A percentile compares a stretch with the other conserved stretches of the same genome.
Conservation (phyloP, 37 sponge, comb jelly and placozoan genomes). For the Chondrosia reniformis region DNA sequence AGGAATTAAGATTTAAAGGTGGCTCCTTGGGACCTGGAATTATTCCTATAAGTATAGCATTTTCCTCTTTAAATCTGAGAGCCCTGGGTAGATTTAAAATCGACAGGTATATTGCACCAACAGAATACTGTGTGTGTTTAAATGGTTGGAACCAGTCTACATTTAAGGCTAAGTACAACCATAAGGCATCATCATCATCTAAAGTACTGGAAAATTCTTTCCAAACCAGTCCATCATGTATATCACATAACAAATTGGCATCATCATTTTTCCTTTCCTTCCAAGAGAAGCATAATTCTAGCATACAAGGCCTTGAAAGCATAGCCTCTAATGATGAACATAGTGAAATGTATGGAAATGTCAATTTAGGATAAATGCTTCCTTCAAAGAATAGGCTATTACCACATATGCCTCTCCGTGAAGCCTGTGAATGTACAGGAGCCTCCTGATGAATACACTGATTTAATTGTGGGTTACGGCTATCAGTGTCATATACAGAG, state of each 20-base stretch:
- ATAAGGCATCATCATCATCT: conserved; percentile 11
- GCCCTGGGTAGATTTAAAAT: conserved; percentile 47
- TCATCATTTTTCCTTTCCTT: background rate
- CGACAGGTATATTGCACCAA: conserved; percentile 45
- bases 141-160: conserved; percentile 63
- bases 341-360: no score
- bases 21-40: conserved; percentile 61
- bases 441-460: no score
- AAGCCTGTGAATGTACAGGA: no score
- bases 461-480: no score
- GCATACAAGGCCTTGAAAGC: conserved; percentile 18
- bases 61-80: conserved; percentile 27
- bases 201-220: conserved; percentile 6
- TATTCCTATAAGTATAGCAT: conserved; percentile 34
- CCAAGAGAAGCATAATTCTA: conserved; percentile 39
- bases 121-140: conserved; percentile 29
- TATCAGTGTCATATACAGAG: no score
- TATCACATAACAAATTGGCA: conserved; percentile 23
- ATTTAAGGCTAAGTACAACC: conserved; percentile 41
- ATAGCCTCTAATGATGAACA: no score
- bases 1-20: conserved; percentile 18
- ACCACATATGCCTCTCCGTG: no score
- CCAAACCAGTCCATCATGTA: conserved; percentile 51
- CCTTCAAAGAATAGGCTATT: no score
- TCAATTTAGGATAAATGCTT: no score